Evolutionary conservation across 2,113 vertebrate genomes (phyloP).

Genomic region (Colossoma macropomum): DNA sequence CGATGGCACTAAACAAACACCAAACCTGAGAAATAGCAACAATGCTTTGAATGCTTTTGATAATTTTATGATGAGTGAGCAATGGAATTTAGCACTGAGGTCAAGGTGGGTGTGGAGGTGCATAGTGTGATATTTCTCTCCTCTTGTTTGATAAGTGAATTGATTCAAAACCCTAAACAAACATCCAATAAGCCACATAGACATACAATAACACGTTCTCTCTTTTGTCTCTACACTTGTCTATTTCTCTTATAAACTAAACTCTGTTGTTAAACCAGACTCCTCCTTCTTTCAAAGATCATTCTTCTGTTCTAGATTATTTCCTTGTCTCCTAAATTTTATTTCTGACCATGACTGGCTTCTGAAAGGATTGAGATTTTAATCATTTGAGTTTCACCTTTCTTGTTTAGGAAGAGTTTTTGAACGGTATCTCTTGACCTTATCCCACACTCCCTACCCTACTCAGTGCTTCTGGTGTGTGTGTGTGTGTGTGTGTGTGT

Average conservation of each 20-base stretch:
- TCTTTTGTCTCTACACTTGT: no score
- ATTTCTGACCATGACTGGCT: not conserved
- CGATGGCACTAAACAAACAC: not conserved
- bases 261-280: no score
- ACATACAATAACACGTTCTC: slow-evolving; percentile 24
- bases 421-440: not conserved
- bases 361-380: not conserved
- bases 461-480: no score
- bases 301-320: no score
- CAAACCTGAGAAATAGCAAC: not conserved
- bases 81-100: slow-evolving; percentile 1
- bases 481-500: slow-evolving; percentile 8
- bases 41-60: not conserved
- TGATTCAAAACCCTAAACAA: slow-evolving; percentile 56
- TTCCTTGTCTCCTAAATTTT: no score
- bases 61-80: not conserved
- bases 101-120: slow-evolving; percentile 10
- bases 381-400: not conserved
- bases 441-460: no score
- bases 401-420: not conserved
- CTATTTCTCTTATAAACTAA: no score
- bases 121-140: slow-evolving; percentile 55
- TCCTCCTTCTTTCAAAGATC: no score
- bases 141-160: slow-evolving; percentile 58
- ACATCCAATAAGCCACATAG: slow-evolving; percentile 17